Evolutionary conservation across 2,797 vertebrate genomes (phyloP).

Genomic region (Melanotaenia trifasciata): DNA sequence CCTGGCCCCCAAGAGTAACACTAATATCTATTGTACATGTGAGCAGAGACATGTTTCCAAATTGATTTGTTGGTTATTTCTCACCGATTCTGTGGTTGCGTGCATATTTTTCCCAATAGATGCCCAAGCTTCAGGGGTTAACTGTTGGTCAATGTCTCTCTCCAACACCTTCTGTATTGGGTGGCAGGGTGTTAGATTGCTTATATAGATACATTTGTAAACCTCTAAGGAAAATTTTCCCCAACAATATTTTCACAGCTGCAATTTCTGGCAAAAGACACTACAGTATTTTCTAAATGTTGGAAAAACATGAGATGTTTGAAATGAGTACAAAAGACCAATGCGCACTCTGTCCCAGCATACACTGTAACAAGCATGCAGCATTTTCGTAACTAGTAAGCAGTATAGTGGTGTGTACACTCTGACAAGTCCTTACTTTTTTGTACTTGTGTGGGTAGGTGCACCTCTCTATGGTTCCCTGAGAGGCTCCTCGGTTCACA

Average conservation of each 20-base stretch:
- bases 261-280: slow-evolving; percentile 73
- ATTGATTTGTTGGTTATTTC: slow-evolving; percentile 84
- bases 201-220: slow-evolving; percentile 82
- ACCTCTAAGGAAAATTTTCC: slow-evolving; percentile 74
- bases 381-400: slow-evolving; percentile 18
- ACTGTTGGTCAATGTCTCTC: slow-evolving; percentile 87
- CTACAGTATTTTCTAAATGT: slow-evolving; percentile 68
- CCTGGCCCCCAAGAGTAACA: slow-evolving; percentile 72
- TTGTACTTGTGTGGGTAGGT: slow-evolving; percentile 99
- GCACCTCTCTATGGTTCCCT: slow-evolving; percentile 99
- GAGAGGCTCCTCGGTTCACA: slow-evolving; percentile 98
- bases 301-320: slow-evolving; percentile 69
- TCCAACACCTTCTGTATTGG: slow-evolving; percentile 87
- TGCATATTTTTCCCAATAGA: slow-evolving; percentile 87
- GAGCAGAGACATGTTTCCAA: slow-evolving; percentile 83
- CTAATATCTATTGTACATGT: slow-evolving; percentile 78
- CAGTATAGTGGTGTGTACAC: neutral
- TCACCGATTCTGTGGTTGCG: slow-evolving; percentile 87
- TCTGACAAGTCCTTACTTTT: slow-evolving; percentile 87
- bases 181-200: slow-evolving; percentile 85
- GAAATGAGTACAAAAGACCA: slow-evolving; percentile 78
- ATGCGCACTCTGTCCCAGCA: slow-evolving; percentile 77
- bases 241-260: slow-evolving; percentile 69
- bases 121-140: slow-evolving; percentile 87
- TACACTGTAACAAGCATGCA: slow-evolving; percentile 71